These are phyloP conservation scores for Theristicus caerulescens DNA, from an alignment of 2,113 vertebrate genomes.

Conservation along the genomic window DNA sequence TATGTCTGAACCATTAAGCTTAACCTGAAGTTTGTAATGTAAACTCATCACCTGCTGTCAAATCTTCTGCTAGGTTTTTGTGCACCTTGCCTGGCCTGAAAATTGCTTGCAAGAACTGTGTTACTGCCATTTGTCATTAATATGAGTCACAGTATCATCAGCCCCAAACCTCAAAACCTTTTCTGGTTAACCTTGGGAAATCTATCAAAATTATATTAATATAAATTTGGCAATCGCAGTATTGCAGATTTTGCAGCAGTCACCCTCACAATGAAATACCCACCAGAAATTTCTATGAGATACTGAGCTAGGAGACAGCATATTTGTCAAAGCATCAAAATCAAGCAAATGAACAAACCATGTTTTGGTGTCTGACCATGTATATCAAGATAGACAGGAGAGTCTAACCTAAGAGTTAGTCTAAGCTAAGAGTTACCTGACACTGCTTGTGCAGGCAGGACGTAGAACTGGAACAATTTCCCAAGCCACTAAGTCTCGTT, in stretches of 20 bases:
- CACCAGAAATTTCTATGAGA: neutral
- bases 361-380: neutral
- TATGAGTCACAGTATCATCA: conserved; percentile 9
- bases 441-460: neutral
- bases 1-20: neutral
- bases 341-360: neutral
- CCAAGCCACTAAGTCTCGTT: neutral
- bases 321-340: neutral
- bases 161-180: conserved; percentile 43
- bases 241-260: neutral
- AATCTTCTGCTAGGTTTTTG: conserved; percentile 13
- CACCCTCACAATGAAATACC: neutral
- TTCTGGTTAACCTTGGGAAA: conserved; percentile 46
- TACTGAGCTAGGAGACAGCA: neutral
- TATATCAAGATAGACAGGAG: neutral
- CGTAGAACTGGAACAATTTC: neutral
- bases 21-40: neutral
- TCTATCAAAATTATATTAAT: conserved; percentile 59
- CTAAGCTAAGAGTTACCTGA: neutral
- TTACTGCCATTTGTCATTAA: conserved; percentile 47
- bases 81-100: conserved; percentile 1
- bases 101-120: conserved; percentile 25
- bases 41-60: neutral
- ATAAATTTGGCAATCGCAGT: neutral
- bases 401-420: neutral